phyloP scores from a whole-genome alignment of 2,888 invertebrate species.

The Nesidiocoris tenuis region DNA sequence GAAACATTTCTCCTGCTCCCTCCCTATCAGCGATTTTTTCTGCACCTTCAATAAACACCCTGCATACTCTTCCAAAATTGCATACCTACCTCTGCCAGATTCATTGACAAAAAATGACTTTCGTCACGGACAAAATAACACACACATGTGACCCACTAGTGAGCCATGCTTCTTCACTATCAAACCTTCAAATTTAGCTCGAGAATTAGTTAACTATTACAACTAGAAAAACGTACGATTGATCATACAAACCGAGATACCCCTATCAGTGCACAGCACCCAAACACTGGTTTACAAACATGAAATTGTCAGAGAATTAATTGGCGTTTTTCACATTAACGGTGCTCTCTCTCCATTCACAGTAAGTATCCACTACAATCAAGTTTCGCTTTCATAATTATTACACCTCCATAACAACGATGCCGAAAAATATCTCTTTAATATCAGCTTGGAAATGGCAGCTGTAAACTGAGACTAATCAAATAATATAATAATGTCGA shows the following conservation, averaged over 20 bases:
- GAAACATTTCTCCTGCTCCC: no score
- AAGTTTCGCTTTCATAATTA: not conserved
- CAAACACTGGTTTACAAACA: conserved; percentile 28
- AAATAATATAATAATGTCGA: no score
- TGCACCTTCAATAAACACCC: no score
- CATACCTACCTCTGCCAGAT: no score
- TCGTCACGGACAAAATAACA: no score
- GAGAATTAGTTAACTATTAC: not conserved
- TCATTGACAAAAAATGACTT: no score
- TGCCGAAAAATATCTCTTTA: no score
- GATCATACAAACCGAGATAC: not conserved
- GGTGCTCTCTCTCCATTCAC: conserved; percentile 44
- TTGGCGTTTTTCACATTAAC: conserved; percentile 47
- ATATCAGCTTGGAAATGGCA: no score
- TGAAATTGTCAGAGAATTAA: conserved; percentile 42
- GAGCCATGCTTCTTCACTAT: not conserved
- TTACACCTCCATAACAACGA: no score
- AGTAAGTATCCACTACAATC: conserved; percentile 44
- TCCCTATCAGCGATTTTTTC: no score
- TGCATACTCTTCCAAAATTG: no score
- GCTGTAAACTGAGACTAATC: no score
- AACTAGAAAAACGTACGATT: not conserved
- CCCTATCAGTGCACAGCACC: conserved; percentile 40
- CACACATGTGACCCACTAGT: not conserved
- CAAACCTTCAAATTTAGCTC: not conserved